phyloP scores from a whole-genome alignment of 2,888 invertebrate species.

The Apotomis capreana region DNA sequence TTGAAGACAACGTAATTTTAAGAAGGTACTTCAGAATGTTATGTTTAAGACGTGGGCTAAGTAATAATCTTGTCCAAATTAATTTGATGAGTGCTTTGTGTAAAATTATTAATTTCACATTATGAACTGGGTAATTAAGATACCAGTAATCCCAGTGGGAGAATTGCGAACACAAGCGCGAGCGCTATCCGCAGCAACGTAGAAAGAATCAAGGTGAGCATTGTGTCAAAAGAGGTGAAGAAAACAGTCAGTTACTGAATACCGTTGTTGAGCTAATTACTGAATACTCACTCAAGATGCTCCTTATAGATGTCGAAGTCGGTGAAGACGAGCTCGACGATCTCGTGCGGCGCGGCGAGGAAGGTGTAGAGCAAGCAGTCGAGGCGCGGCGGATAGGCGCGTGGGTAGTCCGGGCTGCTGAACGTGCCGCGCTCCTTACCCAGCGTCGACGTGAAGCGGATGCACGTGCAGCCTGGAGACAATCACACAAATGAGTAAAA shows the following conservation, averaged over 20 bases:
- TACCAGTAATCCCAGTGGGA: too few species aligned
- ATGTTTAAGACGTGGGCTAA: slow-evolving; percentile 2
- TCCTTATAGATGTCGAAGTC: slow-evolving; percentile 90
- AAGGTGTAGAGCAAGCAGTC: slow-evolving; percentile 95
- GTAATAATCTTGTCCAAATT: slow-evolving; percentile 1
- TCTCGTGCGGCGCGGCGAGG: slow-evolving; percentile 90
- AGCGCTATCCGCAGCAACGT: too few species aligned
- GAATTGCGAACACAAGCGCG: too few species aligned
- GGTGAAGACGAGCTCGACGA: slow-evolving; percentile 91
- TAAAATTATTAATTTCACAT: too few species aligned
- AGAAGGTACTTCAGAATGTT: slow-evolving; percentile 1
- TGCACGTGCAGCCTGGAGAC: slow-evolving; percentile 90
- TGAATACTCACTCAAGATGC: slow-evolving; percentile 86
- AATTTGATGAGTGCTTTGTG: too few species aligned
- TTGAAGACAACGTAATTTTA: slow-evolving; percentile 9
- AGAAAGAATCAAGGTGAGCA: too few species aligned
- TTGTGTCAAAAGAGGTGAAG: too few species aligned
- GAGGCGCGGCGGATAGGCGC: slow-evolving; percentile 88
- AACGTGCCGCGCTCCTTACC: slow-evolving; percentile 91
- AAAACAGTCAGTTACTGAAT: not conserved
- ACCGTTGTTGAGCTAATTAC: not conserved
- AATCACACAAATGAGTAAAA: slow-evolving; percentile 2
- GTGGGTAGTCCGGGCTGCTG: slow-evolving; percentile 93
- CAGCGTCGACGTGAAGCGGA: slow-evolving; percentile 91
- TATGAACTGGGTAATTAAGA: too few species aligned